Base-by-base conservation (phyloP, 1,140 invertebrate species). In the Luehdorfia chinensis region DNA sequence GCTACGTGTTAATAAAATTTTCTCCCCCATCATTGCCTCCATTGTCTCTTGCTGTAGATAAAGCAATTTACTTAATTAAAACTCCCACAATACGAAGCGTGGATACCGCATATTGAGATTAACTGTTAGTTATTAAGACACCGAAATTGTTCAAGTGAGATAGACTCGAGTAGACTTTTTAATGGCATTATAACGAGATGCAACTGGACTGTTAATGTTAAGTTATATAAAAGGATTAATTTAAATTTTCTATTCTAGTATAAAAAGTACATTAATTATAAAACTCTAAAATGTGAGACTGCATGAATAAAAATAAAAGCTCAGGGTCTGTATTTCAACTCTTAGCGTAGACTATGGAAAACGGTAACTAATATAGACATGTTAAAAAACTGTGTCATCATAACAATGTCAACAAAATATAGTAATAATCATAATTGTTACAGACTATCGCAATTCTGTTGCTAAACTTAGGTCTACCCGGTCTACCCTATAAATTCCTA, bases 61-160 rank as follows among this genome's bases (percentile, higher is more conserved):
- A 78, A 81, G 75, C 67, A 81, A 81, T 81, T 78, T 81, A 78
- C 60, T 69, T 81, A 81, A 81, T 81, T 81, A 81, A 75, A 70
- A 71, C 67, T 62, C 63, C 66, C 71, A 71, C 68, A 62, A 60
- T 53, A 46, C 47, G 32, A 43, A 45, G 46, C 50, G 32, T 34
- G 51, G 43, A 59, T 66, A 65, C 58, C 45, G 37, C 57, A 65
- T 55, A 70, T 66, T 74, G 64, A 70, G 72, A 77, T 72, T 74
- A 75, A 79, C 64, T 75, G 58, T 43, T 64, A 55, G 64, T 75
- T 80, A 78, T 78, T 70, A 72, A 78, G 73, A 71, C 65, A 73
- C 75, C 73, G 65, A 58, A 33, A 47, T 52, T 53, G 59, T 46
- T 51, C 48, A 46, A 56, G 52, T 44, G 54, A 36, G 37, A 27